phyloP scores from a whole-genome alignment of 1,140 invertebrate species.

The Pseudomyrmex cubaensis region DNA sequence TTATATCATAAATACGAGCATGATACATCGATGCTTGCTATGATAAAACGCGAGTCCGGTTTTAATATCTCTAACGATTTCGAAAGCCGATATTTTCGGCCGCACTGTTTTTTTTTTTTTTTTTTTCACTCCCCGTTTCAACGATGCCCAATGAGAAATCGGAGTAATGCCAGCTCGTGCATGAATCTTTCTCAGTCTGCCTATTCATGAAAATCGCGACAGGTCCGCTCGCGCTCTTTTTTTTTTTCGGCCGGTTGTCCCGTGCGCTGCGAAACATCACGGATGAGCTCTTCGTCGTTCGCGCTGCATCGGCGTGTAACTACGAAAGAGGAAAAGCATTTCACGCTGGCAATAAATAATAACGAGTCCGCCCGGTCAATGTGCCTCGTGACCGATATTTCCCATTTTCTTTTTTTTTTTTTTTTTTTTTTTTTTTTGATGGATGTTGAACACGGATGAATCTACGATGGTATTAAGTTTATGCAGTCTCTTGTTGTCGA shows the following conservation, averaged over 20 bases:
- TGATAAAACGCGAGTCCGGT: neutral
- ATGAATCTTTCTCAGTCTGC: conserved; percentile 67
- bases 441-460: conserved; percentile 21
- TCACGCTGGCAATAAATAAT: conserved; percentile 72
- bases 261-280: conserved; percentile 66
- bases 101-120: conserved; percentile 42
- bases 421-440: conserved; percentile 21
- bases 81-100: neutral
- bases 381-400: conserved; percentile 56
- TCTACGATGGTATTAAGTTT: conserved; percentile 11
- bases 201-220: conserved; percentile 71
- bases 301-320: conserved; percentile 60
- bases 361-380: conserved; percentile 66
- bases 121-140: neutral
- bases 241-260: conserved; percentile 45
- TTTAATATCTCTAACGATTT: conserved; percentile 44
- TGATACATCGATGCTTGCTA: neutral
- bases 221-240: conserved; percentile 32
- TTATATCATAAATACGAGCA: neutral
- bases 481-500: neutral
- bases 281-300: conserved; percentile 70
- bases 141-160: conserved; percentile 58
- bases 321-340: conserved; percentile 68
- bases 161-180: conserved; percentile 46
- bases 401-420: conserved; percentile 28